These are phyloP conservation scores for Agrilus mali DNA, from an alignment of 2,888 invertebrate genomes.

Conservation along the genomic window DNA sequence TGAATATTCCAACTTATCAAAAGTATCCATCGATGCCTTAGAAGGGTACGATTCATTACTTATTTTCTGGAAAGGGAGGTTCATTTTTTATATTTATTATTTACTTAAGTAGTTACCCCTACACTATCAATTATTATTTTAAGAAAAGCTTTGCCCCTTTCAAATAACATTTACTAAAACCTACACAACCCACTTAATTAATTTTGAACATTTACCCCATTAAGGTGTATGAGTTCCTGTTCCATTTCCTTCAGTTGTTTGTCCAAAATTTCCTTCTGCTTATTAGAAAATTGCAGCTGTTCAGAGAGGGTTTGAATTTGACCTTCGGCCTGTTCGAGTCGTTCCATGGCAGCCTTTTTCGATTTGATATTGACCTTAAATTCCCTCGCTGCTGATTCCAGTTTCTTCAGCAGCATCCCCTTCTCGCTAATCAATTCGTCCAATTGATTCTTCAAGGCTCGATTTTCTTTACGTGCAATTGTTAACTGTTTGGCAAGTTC, in stretches of 20 bases:
- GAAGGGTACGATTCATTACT: no score
- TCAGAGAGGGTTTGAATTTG: slow-evolving; percentile 16
- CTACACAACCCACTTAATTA: no score
- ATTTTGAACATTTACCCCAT: slow-evolving; percentile 10
- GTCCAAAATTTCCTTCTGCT: slow-evolving; percentile 24
- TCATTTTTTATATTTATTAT: no score
- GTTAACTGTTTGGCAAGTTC: slow-evolving; percentile 21
- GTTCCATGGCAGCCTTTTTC: slow-evolving; percentile 24
- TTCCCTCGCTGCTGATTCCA: slow-evolving; percentile 27
- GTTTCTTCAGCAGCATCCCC: slow-evolving; percentile 19
- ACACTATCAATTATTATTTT: no score
- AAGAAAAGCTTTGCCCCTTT: no score
- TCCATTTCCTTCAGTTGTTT: slow-evolving; percentile 22
- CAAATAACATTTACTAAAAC: no score
- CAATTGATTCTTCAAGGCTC: slow-evolving; percentile 24
- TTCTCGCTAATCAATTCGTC: slow-evolving; percentile 27
- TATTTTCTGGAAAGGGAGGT: no score
- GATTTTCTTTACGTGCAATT: slow-evolving; percentile 23
- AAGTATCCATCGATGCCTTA: no score
- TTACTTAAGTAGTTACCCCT: no score
- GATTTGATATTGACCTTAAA: slow-evolving; percentile 25
- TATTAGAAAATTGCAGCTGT: slow-evolving; percentile 19
- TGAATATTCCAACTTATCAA: no score
- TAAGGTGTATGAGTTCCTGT: slow-evolving; percentile 22
- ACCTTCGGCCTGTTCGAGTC: slow-evolving; percentile 22